These are phyloP conservation scores for Phoebastria nigripes DNA, from an alignment of 2,797 vertebrate genomes.

Conservation along the genomic window DNA sequence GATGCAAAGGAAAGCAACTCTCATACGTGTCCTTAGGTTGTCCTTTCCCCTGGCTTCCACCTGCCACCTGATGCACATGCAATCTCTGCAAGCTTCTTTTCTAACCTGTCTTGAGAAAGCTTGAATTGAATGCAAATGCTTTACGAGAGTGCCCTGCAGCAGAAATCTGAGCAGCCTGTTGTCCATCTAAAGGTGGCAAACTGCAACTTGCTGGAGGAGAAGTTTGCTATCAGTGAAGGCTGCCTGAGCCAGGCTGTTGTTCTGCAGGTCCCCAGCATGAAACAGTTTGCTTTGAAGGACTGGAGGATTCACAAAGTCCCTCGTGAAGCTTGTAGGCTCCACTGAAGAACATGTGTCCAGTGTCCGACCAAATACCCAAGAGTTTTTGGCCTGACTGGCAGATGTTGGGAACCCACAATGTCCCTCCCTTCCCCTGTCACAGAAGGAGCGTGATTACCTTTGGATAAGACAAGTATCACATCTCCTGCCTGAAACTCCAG, in stretches of 20 bases:
- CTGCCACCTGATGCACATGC: neutral
- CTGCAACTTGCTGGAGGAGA: neutral
- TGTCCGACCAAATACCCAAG: neutral
- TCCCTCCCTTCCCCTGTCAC: neutral
- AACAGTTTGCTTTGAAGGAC: neutral
- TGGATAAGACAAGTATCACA: conserved; percentile 82
- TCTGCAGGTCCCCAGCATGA: neutral
- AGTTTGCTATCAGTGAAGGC: neutral
- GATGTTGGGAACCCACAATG: neutral
- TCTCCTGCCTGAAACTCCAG: conserved; percentile 86
- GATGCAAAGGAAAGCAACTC: neutral
- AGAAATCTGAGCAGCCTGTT: neutral
- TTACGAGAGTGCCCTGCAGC: neutral
- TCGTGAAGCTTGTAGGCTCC: neutral
- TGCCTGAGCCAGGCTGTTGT: neutral
- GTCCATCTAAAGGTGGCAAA: neutral
- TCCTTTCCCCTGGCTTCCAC: neutral
- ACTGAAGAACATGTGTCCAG: neutral
- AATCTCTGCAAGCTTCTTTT: neutral
- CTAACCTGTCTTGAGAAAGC: too few relatives aligned
- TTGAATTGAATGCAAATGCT: neutral
- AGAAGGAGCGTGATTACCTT: conserved; percentile 71
- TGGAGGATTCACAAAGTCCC: neutral
- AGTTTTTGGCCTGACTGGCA: neutral
- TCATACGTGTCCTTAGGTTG: neutral